Percentiles rank a stretch among this genome's conserved stretches.
phyloP scores from a whole-genome alignment of 2,797 vertebrate genomes.

The Gorsachius magnificus region DNA sequence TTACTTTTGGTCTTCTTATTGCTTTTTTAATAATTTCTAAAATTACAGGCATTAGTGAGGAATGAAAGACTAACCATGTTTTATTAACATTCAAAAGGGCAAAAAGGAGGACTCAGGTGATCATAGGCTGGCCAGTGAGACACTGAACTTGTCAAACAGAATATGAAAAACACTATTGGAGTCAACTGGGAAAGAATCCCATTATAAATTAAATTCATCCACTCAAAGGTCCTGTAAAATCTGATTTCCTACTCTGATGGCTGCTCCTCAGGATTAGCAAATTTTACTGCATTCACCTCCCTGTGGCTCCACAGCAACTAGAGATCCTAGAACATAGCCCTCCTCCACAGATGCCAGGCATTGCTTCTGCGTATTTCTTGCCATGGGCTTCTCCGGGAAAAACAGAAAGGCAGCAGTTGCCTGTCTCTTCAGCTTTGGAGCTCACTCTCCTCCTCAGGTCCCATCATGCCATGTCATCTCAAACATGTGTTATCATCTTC shows the following conservation, averaged over 20 bases:
- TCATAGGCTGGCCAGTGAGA: neutral
- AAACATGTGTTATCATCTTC: neutral
- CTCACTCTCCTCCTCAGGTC: neutral
- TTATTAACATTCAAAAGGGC: neutral
- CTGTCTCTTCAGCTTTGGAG: neutral
- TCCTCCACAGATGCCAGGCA: neutral
- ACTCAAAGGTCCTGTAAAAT: neutral
- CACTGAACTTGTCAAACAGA: neutral
- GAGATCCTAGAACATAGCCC: neutral
- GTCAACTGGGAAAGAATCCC: neutral
- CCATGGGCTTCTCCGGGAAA: neutral
- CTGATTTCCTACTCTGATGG: neutral
- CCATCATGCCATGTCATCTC: neutral
- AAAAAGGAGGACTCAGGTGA: neutral
- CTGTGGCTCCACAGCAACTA: neutral
- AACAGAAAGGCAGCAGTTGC: neutral
- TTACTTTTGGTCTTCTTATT: neutral
- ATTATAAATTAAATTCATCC: neutral
- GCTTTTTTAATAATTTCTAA: neutral
- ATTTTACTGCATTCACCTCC: neutral
- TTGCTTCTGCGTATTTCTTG: neutral
- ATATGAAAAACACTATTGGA: neutral
- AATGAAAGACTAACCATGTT: neutral
- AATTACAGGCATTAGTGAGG: neutral
- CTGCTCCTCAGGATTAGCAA: neutral